Evolutionary conservation across 2,888 invertebrate species (phyloP), one percentile per base, ranked within the genome.

Genomic region (Axea sp.): DNA sequence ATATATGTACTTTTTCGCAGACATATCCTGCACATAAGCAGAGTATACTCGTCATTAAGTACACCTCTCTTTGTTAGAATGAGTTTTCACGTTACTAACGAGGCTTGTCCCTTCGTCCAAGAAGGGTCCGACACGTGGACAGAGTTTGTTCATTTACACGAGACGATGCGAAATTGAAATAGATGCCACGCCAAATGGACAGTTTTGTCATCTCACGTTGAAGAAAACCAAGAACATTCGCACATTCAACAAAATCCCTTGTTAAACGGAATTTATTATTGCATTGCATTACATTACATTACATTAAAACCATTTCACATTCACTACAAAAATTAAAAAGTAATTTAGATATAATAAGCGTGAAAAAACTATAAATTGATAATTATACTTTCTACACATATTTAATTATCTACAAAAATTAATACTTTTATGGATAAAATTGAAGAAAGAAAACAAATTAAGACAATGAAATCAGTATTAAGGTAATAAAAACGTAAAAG

Each of bases 51-150:
- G 81, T 83, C 83, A 84, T 84, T 84, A 83, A 81, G 80, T 82
- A 68, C 80, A 79, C 81, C 80, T 81, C 80, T 81, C 55, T 55
- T 82, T 81, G 81, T 83, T 83, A 80, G 79, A 80, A 83, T 80
- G 80, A 83, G 78, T 79, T 83, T 81, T 83, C 80, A 59, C 76
- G 75, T 72, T 72, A 77, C 82, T 85, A 84, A 85, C 82, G 83
- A 83, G 84, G 62, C 62, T 64, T 64, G 73, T 67, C 84, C 82
- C 86, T 85, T 84, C 86, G 83, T 84, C 80, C 82, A 78, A 77
- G 73, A 43, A 73, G 69, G 68, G 73, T 73, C 78, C 71, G 55
- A 73, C 73, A 41, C 73, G 65, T 65, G 73, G 65, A 73, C 73
- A 65, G 73, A 73, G 73, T 67, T 73, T 73, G 65, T 67, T 73